Percentiles rank a stretch among this genome's conserved stretches.
phyloP scores from a whole-genome alignment of 2,113 vertebrate species.

The Xyrauchen texanus region DNA sequence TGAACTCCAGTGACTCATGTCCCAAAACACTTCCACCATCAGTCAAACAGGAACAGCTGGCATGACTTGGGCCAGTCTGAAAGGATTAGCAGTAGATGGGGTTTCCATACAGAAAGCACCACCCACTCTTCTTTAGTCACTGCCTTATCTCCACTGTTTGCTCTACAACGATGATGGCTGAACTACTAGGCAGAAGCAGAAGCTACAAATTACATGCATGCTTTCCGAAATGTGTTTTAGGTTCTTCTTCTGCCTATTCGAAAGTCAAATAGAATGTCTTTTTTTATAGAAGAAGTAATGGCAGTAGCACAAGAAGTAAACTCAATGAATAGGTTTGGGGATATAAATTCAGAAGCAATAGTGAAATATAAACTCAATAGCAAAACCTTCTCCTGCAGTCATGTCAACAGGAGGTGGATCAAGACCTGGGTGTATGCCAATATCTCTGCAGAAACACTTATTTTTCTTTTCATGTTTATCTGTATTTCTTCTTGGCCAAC shows the following conservation, averaged over 20 bases:
- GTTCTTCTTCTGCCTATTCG: not conserved
- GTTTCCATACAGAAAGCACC: conserved; percentile 35
- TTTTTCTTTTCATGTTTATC: conserved; percentile 1
- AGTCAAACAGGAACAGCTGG: conserved; percentile 46
- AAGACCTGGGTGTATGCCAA: not conserved
- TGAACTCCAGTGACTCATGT: conserved; percentile 25
- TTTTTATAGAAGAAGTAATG: too few species aligned
- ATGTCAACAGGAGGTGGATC: not conserved
- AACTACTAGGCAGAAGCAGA: not conserved
- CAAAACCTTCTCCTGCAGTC: not conserved
- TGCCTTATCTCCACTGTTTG: conserved; percentile 26
- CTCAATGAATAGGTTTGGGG: too few species aligned
- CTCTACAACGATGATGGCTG: conserved; percentile 3
- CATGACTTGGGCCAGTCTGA: conserved; percentile 41
- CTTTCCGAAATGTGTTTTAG: not conserved
- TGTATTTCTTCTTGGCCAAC: not conserved
- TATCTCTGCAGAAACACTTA: not conserved
- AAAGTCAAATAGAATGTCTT: not conserved
- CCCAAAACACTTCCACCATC: conserved; percentile 40
- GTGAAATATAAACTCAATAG: not conserved
- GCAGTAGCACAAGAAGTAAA: too few species aligned
- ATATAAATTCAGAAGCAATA: too few species aligned
- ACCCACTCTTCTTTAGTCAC: conserved; percentile 27
- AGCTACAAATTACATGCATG: not conserved
- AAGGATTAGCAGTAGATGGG: conserved; percentile 39